Percentiles rank a stretch among this genome's conserved stretches.
Conservation (phyloP, 2,113 vertebrate genomes). For the Galeopterus variegatus region DNA sequence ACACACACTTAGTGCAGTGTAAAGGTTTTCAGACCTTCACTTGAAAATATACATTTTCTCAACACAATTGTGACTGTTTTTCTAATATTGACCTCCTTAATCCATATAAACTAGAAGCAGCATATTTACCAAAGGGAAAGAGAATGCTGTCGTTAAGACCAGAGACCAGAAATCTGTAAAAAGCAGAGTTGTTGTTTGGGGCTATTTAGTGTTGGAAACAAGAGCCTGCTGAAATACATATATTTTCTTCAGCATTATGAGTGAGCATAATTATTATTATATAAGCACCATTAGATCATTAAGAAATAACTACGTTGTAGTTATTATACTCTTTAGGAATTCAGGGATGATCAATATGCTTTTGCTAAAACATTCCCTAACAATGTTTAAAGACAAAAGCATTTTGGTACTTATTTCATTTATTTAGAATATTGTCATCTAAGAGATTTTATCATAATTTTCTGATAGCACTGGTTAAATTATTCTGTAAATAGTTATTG, state of each 20-base stretch:
- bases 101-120: neutral
- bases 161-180: neutral
- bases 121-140: neutral
- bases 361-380: slow-evolving; percentile 10
- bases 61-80: neutral
- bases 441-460: neutral
- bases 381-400: neutral
- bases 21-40: neutral
- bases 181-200: neutral
- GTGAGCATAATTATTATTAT: neutral
- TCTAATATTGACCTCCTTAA: neutral
- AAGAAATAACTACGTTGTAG: neutral
- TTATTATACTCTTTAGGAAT: neutral
- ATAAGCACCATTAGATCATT: neutral
- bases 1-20: accelerated
- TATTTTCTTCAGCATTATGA: neutral
- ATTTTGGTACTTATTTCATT: neutral
- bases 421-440: neutral
- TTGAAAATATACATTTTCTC: neutral
- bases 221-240: neutral
- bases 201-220: neutral
- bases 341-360: neutral
- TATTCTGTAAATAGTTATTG: neutral
- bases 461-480: neutral
- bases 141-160: neutral